These are phyloP conservation scores for Plotosus lineatus DNA, from an alignment of 2,113 vertebrate species.

Conservation along the genomic window DNA sequence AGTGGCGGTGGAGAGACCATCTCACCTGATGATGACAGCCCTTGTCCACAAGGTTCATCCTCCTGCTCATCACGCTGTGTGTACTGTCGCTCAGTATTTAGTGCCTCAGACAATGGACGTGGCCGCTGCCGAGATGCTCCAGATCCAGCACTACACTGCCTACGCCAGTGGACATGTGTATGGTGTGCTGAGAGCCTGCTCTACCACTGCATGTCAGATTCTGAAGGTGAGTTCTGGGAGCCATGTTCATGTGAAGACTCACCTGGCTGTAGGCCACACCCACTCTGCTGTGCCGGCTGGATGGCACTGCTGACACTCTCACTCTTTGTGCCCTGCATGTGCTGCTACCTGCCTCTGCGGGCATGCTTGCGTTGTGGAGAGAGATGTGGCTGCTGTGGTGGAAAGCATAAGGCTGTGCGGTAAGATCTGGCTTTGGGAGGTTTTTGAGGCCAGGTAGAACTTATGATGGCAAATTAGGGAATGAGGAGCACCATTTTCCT, in stretches of 20 bases:
- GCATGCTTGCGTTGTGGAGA: slow-evolving; percentile 90
- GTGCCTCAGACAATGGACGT: slow-evolving; percentile 82
- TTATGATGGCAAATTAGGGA: slow-evolving; percentile 21
- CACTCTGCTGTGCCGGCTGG: slow-evolving; percentile 88
- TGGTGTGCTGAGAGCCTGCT: slow-evolving; percentile 94
- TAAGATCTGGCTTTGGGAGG: slow-evolving; percentile 70
- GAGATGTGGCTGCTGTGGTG: slow-evolving; percentile 86
- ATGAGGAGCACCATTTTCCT: slow-evolving; percentile 17
- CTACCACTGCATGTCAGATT: slow-evolving; percentile 95
- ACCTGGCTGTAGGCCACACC: slow-evolving; percentile 75
- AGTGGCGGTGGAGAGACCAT: slow-evolving; percentile 62
- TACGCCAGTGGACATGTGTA: slow-evolving; percentile 88
- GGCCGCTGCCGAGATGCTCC: slow-evolving; percentile 89
- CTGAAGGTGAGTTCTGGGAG: slow-evolving; percentile 93
- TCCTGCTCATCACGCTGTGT: slow-evolving; percentile 83
- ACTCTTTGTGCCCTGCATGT: slow-evolving; percentile 90
- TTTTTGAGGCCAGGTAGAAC: slow-evolving; percentile 21
- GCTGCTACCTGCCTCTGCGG: slow-evolving; percentile 89
- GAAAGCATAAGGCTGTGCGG: slow-evolving; percentile 89
- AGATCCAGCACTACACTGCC: slow-evolving; percentile 83
- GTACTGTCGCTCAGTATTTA: slow-evolving; percentile 90
- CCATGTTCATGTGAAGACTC: slow-evolving; percentile 89
- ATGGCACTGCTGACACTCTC: slow-evolving; percentile 83
- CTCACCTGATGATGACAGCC: slow-evolving; percentile 77
- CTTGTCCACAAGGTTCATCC: slow-evolving; percentile 73